Base-by-base conservation (phyloP, 1,140 invertebrate species). In the Drosophila elegans region DNA sequence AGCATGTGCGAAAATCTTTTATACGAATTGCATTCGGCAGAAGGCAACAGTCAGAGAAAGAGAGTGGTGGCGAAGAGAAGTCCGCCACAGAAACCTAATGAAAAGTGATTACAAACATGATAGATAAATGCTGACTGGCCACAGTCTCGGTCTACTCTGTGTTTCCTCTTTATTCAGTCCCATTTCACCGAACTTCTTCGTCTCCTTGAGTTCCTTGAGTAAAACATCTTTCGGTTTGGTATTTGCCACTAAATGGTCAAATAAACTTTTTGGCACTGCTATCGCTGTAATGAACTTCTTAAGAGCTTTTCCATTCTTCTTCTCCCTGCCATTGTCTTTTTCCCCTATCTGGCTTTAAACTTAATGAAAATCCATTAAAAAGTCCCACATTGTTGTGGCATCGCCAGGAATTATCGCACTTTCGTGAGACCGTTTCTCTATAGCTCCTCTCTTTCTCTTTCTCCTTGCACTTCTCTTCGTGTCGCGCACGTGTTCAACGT, bases 41-140 rank as follows among this genome's bases (percentile, higher is more conserved):
- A 72, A 55, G 66, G 49, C 73, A 79, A 79, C 71, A 84, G 69
- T 83, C 80, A 55, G 46, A 41, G n/a, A n/a, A 48, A 52, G 16
- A 48, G 55, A 11, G 39, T 16, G 11, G n/a, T 46, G 42, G n/a
- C 39, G 16, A 16, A 16, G 36, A 25, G 38, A 36, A 53, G 56
- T 62, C 46, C 42, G 62, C 82, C 79, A 68, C 68, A 78, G 67
- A 90, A 89, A 90, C 80, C 84, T 85, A 89, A 89, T 90, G 84
- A 89, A 89, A 89, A 89, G 84, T 89, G 84, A 90, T 89, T 89
- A 89, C 80, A 90, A 84, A 89, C 84, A 89, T 85, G 85, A 90
- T 85, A 89, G 84, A 89, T 84, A 89, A 89, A 89, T 80, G 84
- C 68, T 77, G 39, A 63, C 53, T 74, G 55, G 64, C 67, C 71